A percentile compares a stretch with the other conserved stretches of the same genome.
These are phyloP conservation scores for Hymenochirus boettgeri DNA, from an alignment of 2,113 vertebrate species.

Conservation along the genomic window DNA sequence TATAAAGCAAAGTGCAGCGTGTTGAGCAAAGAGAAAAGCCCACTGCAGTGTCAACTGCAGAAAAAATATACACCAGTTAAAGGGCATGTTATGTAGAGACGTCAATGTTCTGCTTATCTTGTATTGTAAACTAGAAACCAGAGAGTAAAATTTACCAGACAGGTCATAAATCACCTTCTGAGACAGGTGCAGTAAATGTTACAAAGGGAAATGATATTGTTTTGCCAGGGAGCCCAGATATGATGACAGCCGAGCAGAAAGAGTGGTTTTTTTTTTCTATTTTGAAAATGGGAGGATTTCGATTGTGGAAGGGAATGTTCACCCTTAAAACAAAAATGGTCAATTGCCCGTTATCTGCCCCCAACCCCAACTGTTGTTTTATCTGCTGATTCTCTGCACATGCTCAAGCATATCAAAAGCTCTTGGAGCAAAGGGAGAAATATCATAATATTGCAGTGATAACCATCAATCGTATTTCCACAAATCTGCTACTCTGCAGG, in stretches of 20 bases:
- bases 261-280: constrained; percentile 3
- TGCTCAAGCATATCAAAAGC: too few species aligned
- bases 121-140: constrained; percentile 69
- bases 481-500: too few species aligned
- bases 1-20: constrained; percentile 28
- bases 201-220: constrained; percentile 75
- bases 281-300: neutral
- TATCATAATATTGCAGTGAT: too few species aligned
- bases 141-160: constrained; percentile 76
- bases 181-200: constrained; percentile 76
- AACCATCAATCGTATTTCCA: too few species aligned
- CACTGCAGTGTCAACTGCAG: constrained; percentile 30
- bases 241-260: constrained; percentile 59
- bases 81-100: constrained; percentile 49
- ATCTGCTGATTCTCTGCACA: too few species aligned
- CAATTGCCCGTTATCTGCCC: too few species aligned
- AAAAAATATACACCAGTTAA: constrained; percentile 52
- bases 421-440: too few species aligned
- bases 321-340: too few species aligned
- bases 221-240: constrained; percentile 82
- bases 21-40: constrained; percentile 15
- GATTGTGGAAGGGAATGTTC: too few species aligned
- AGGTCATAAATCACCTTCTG: constrained; percentile 87
- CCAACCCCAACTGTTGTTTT: too few species aligned
- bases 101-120: constrained; percentile 77